Evolutionary conservation across 2,888 invertebrate species (phyloP).

Genomic region (Sarcophaga rosellei): DNA sequence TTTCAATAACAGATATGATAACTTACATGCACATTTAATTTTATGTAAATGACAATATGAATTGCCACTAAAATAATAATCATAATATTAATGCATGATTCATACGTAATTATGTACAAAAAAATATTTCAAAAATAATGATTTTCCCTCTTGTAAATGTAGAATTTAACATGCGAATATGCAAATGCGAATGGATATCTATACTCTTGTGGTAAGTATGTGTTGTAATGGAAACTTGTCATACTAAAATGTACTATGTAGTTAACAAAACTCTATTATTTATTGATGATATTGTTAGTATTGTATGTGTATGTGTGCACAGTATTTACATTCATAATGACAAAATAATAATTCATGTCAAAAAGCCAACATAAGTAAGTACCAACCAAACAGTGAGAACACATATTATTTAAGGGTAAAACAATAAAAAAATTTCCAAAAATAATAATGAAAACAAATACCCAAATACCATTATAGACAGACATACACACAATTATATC

Average conservation of each 20-base stretch:
- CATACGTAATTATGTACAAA: not conserved
- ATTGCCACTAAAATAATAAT: not conserved
- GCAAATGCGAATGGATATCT: too few species aligned
- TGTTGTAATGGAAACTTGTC: too few species aligned
- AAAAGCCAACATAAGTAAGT: constrained; percentile 31
- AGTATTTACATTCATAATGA: constrained; percentile 33
- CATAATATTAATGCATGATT: not conserved
- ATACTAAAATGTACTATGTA: not conserved
- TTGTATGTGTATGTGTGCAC: not conserved
- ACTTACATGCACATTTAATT: not conserved
- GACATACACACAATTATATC: constrained; percentile 4
- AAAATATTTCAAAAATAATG: not conserved
- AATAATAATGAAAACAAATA: constrained; percentile 6
- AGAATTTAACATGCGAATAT: not conserved
- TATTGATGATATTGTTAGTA: not conserved
- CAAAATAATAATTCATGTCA: constrained; percentile 54
- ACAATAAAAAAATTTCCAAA: constrained; percentile 16
- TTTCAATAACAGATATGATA: not conserved
- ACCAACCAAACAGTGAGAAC: constrained; percentile 1
- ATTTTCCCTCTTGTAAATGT: not conserved
- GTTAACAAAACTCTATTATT: not conserved
- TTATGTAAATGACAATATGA: not conserved
- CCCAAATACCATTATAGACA: not conserved
- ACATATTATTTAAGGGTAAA: constrained; percentile 13
- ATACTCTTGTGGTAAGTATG: too few species aligned